These are phyloP conservation scores for Rhagonycha fulva DNA, from an alignment of 2,888 invertebrate species.

Conservation along the genomic window DNA sequence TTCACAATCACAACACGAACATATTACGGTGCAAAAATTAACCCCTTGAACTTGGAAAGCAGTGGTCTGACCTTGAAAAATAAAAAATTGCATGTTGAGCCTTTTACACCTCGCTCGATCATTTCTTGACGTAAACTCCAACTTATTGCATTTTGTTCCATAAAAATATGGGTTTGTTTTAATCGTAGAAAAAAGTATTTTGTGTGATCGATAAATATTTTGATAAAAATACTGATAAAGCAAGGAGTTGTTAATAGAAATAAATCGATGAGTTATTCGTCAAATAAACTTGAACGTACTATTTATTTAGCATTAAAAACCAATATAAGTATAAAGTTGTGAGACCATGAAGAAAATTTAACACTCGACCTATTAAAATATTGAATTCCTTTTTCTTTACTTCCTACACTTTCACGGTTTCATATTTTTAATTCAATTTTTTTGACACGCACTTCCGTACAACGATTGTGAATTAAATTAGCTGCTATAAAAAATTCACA, in stretches of 20 bases:
- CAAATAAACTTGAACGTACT: neutral
- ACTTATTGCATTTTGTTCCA: neutral
- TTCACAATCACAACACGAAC: too few species aligned
- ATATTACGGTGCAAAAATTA: too few species aligned
- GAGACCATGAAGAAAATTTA: neutral
- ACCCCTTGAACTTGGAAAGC: neutral
- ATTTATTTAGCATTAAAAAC: neutral
- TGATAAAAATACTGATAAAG: neutral
- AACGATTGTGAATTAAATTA: neutral
- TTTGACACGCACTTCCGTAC: neutral
- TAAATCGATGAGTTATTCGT: neutral
- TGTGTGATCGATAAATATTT: neutral
- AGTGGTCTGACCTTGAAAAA: neutral
- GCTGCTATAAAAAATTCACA: neutral
- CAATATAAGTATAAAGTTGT: neutral
- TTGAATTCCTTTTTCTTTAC: neutral
- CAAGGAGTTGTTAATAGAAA: neutral
- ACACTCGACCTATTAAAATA: neutral
- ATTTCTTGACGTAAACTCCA: neutral
- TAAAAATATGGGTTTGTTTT: neutral
- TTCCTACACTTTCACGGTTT: neutral
- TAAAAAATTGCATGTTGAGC: neutral
- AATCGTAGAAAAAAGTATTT: neutral
- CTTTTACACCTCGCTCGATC: neutral
- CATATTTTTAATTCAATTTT: neutral